These are phyloP conservation scores for Cyprinella venusta DNA, from an alignment of 2,797 vertebrate genomes.

Conservation along the genomic window DNA sequence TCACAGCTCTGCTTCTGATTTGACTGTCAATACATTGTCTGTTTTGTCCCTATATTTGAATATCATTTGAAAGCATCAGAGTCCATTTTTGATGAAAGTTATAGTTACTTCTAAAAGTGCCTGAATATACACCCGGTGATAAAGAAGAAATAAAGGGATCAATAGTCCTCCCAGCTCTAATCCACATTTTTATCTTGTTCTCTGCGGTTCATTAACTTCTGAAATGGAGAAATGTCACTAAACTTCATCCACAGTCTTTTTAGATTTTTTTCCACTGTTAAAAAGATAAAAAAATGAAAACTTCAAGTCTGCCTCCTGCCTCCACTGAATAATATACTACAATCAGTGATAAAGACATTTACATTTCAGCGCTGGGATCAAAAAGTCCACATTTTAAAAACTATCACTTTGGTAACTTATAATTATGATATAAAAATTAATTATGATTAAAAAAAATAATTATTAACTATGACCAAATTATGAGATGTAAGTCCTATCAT, in stretches of 20 bases:
- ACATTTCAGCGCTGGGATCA: not conserved
- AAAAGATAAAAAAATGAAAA: not conserved
- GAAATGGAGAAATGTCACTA: slow-evolving; percentile 32
- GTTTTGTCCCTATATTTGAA: not conserved
- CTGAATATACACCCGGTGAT: not conserved
- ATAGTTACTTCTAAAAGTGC: slow-evolving; percentile 9
- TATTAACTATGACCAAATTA: not conserved
- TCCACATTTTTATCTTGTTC: slow-evolving; percentile 20
- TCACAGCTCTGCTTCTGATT: not conserved
- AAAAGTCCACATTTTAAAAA: not conserved
- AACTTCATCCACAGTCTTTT: slow-evolving; percentile 16
- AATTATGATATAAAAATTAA: not conserved
- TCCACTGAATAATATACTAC: not conserved
- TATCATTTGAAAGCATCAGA: slow-evolving; percentile 4
- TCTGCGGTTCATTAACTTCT: slow-evolving; percentile 30
- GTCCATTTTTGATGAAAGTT: slow-evolving; percentile 12
- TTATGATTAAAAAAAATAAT: too few species aligned
- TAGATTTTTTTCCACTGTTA: slow-evolving; percentile 5
- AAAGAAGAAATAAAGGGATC: slow-evolving; percentile 9
- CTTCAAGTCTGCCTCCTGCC: not conserved
- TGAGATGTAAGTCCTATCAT: not conserved
- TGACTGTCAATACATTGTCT: not conserved
- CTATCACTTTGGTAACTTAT: not conserved
- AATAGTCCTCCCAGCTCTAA: slow-evolving; percentile 26
- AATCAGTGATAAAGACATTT: not conserved